A percentile compares a stretch with the other conserved stretches of the same genome.
Conservation (phyloP, 2,113 vertebrate species). For the Excalfactoria chinensis region DNA sequence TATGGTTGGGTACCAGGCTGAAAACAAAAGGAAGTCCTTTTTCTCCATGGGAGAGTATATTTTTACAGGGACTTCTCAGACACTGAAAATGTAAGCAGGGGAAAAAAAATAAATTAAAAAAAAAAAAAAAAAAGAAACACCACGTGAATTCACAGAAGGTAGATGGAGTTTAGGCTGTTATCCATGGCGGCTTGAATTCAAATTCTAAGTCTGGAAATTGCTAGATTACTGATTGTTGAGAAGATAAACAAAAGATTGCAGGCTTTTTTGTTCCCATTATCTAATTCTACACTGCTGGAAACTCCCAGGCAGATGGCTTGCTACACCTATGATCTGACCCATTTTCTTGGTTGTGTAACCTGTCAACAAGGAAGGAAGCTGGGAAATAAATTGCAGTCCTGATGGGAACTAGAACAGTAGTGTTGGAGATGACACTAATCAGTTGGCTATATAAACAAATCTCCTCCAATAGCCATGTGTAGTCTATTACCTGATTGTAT, state of each 20-base stretch:
- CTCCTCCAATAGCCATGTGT: neutral
- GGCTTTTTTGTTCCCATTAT: neutral
- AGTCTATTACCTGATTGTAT: neutral
- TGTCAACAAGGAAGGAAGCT: neutral
- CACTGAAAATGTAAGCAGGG: neutral
- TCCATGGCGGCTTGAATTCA: neutral
- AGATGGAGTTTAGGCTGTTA: neutral
- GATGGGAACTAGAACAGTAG: neutral
- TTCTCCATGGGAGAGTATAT: accelerated
- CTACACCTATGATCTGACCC: neutral
- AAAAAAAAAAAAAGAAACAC: neutral
- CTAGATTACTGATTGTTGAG: neutral
- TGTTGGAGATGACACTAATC: neutral
- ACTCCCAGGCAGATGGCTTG: neutral
- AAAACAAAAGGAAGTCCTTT: neutral
- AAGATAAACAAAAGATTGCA: neutral
- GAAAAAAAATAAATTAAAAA: too few species aligned
- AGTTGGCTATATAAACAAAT: accelerated
- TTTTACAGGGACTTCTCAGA: neutral
- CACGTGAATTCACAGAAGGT: neutral
- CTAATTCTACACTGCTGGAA: neutral
- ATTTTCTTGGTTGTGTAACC: neutral
- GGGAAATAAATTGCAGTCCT: neutral
- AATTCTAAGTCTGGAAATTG: neutral
- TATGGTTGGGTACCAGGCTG: neutral